A percentile compares a stretch with the other conserved stretches of the same genome.
Conservation (phyloP, 2,113 vertebrate genomes). For the Calidris pygmaea region DNA sequence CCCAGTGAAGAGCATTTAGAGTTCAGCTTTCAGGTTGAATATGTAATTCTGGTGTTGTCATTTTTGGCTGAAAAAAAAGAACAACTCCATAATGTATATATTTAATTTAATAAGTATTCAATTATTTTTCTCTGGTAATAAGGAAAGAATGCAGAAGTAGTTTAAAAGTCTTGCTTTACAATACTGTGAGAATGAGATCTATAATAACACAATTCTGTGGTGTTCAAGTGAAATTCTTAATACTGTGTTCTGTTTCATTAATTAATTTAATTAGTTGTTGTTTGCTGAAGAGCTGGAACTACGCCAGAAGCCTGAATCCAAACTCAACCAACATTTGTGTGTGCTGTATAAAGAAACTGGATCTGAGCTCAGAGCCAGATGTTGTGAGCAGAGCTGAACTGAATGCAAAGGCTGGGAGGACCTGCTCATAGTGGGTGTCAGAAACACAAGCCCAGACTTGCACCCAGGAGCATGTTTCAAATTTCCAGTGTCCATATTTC, state of each 20-base stretch:
- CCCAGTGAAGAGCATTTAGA: neutral
- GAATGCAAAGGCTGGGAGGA: neutral
- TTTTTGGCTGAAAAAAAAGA: neutral
- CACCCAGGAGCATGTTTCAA: neutral
- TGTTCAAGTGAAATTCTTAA: neutral
- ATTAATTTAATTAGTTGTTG: slow-evolving; percentile 11
- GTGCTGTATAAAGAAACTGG: neutral
- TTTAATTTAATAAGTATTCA: neutral
- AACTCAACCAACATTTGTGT: neutral
- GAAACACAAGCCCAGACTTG: neutral
- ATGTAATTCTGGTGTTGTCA: neutral
- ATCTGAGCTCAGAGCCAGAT: neutral
- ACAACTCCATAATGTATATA: neutral
- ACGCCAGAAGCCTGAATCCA: neutral
- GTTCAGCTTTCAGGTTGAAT: neutral
- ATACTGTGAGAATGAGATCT: neutral
- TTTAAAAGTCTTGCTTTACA: neutral
- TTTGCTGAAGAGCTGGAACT: neutral
- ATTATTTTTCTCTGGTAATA: neutral
- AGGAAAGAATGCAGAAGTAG: neutral
- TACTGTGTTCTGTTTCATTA: slow-evolving; percentile 4
- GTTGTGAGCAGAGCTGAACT: neutral
- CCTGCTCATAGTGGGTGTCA: neutral
- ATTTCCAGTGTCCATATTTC: neutral
- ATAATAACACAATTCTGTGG: neutral